Evolutionary conservation across 2,113 vertebrate genomes (phyloP).

Genomic region (Aspidoscelis tigris): DNA sequence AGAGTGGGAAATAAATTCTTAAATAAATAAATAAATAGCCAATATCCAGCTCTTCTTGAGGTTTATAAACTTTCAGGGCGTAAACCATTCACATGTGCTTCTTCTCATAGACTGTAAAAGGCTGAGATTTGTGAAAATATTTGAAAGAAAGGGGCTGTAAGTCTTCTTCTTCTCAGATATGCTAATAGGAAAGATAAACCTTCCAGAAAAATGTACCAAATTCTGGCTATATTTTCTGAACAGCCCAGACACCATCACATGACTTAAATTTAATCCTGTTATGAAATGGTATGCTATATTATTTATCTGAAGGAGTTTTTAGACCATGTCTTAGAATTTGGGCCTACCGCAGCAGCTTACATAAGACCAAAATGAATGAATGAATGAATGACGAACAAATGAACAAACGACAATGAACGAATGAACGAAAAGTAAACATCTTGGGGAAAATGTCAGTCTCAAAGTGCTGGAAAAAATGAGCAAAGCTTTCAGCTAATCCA

Average conservation of each 20-base stretch:
- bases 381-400: too few species aligned
- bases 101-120: neutral
- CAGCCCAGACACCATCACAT: neutral
- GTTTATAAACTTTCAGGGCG: neutral
- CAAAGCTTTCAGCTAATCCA: too few species aligned
- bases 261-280: slow-evolving; percentile 1
- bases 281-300: neutral
- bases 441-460: too few species aligned
- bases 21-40: too few species aligned
- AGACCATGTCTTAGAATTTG: neutral
- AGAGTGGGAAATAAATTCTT: too few species aligned
- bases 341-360: neutral
- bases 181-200: neutral
- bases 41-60: neutral
- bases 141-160: neutral
- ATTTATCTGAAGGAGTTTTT: neutral
- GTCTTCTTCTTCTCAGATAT: neutral
- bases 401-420: too few species aligned
- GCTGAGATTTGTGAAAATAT: neutral
- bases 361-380: neutral
- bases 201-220: neutral
- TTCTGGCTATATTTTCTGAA: neutral
- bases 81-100: neutral
- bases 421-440: too few species aligned
- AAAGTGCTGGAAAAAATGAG: too few species aligned